These are phyloP conservation scores for Drosophila parthenogenetica DNA, from an alignment of 2,888 invertebrate species.

Conservation along the genomic window DNA sequence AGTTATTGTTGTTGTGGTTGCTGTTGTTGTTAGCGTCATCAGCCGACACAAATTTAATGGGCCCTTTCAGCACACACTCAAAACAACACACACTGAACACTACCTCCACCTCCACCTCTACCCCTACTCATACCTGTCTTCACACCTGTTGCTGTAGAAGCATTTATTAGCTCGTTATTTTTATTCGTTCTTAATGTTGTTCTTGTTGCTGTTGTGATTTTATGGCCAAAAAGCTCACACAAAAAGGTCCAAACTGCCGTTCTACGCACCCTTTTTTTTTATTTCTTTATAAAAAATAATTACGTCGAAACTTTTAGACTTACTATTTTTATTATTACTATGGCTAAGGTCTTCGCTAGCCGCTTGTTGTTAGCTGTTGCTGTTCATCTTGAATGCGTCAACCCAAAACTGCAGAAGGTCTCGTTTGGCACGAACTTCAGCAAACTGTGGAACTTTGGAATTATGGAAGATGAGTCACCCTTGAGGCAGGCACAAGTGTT, in stretches of 20 bases:
- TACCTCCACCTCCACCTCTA: neutral
- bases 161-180: constrained; percentile 78
- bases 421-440: constrained; percentile 72
- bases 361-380: constrained; percentile 6
- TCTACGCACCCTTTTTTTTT: constrained; percentile 70
- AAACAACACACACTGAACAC: constrained; percentile 9
- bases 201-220: constrained; percentile 33
- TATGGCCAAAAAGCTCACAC: constrained; percentile 38
- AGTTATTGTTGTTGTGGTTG: constrained; percentile 27
- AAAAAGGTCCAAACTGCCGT: constrained; percentile 26
- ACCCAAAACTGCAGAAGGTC: constrained; percentile 73
- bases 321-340: constrained; percentile 5
- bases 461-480: constrained; percentile 65
- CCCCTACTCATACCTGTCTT: constrained; percentile 13
- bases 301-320: constrained; percentile 48
- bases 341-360: constrained; percentile 24
- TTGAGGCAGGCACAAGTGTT: constrained; percentile 52
- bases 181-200: constrained; percentile 36
- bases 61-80: constrained; percentile 49
- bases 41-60: constrained; percentile 57
- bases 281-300: constrained; percentile 36
- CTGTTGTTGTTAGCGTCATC: constrained; percentile 64
- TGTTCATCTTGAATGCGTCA: constrained; percentile 47
- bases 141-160: constrained; percentile 62
- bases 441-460: constrained; percentile 24